Base-by-base conservation (phyloP, 2,113 vertebrate species). In the Cyanoderma ruficeps region DNA sequence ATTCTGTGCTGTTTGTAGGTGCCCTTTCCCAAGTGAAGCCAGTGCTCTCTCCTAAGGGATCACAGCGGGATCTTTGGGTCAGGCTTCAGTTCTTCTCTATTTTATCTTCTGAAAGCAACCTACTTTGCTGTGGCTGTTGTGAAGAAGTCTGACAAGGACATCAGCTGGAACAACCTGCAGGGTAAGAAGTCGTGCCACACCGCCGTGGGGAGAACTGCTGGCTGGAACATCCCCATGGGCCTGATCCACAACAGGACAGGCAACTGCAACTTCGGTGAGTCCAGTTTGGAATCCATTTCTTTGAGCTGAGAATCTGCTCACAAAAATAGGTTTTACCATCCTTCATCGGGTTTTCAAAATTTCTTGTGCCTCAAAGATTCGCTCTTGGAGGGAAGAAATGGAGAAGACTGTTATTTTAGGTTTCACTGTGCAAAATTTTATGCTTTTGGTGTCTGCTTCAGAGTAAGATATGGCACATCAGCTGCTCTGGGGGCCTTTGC, bases 171-270 rank as follows among this genome's bases (percentile, higher is more conserved):
- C 1, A 98, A 42, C 6, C 98, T 99, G 84, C 56, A 60, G 90
- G 98, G 98, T 15, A 99, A 97, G 97, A 99, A 82, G 93, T 98
- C 99, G 0, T 99, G 99, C 95, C 99, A 99, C 95, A 98, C 99
- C 0, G 98, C 97, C 2, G 27, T 98, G 0, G 98, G 98, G 55
- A 98, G 98, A 53, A 98, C 97, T 2, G 98, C 98, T n/a, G 99
- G 99, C 76, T 99, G 99, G 99, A 98, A 98, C 87, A 60, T 99
- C 39, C 99, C 99, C 68, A 98, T 99, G 98, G 97, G 98, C 24
- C 92, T 96, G 49, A 97, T 99, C 93, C 94, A 98, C 90, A 95
- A 95, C 30, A 16, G 25, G 4, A 98, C 91, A 0, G 22, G 86
- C 1, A 97, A 87, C 86, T 99, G 99, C 88, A 87, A 98, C 61